Evolutionary conservation across 2,888 invertebrate species (phyloP), one percentile per base, ranked within the genome.

Genomic region (Limnephilus rhombicus): DNA sequence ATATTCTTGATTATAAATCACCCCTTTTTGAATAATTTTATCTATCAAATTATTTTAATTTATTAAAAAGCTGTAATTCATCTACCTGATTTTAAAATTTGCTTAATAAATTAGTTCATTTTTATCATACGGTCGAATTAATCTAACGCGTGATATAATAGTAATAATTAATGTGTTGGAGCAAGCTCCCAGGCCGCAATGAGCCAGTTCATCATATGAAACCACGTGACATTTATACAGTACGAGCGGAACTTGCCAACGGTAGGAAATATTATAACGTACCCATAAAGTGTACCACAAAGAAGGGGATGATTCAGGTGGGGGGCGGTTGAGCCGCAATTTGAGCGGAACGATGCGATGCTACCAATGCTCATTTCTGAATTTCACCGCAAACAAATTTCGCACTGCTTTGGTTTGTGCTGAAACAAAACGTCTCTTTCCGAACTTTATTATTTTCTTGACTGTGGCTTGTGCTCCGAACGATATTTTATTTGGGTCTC

Each of bases 331-430:
- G 18, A 80, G 88, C 24, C 88, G 37, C 88, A 31, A 80, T 89
- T 80, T 37, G 80, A 80, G 53, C 53, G 34, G 13, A 89, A 80
- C 88, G 80, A 80, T 89, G 18, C 88, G 80, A 80, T 89, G 18
- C 88, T 37, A 88, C 88, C 53, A 68, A 53, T 88, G 88, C 80
- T 68, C 80, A 80, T 80, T 89, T 68, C 53, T 37, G 80, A 89
- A 89, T 80, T 89, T 80, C 88, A 24, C n/a, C n/a, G 37, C 37
- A 89, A 89, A 89, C 86, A 45, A 80, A 89, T 80, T 89, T 89
- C 80, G 18, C 68, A 24, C 68, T 68, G 68, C 24, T 68, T 68
- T 68, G n/a, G 24, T 9, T 68, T 68, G 18, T 9, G 24, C 24
- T 18, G 37, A 80, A 89, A 87, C 53, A 18, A 80, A n/a, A 89